Conservation (phyloP, 2,888 invertebrate genomes). For the Drosophila infuscata region DNA sequence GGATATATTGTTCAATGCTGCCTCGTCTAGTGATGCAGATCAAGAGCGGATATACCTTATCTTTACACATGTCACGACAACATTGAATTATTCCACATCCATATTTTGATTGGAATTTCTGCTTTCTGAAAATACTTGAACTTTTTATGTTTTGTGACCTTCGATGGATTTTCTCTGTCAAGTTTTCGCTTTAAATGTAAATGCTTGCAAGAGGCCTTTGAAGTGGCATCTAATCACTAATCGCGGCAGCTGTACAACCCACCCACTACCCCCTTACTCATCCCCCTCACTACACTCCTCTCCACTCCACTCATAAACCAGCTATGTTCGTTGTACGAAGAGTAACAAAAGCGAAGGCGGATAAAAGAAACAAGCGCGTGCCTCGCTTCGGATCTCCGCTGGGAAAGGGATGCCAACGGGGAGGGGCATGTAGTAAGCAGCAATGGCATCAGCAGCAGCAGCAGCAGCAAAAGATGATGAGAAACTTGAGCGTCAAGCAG, state of each 20-base stretch:
- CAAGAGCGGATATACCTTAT: background rate
- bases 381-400: constrained; percentile 38
- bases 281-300: background rate
- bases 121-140: constrained; percentile 34
- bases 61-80: background rate
- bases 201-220: constrained; percentile 54
- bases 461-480: constrained; percentile 64
- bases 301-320: constrained; percentile 5
- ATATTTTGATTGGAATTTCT: constrained; percentile 20
- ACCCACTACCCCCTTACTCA: background rate
- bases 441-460: constrained; percentile 32
- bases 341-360: constrained; percentile 64
- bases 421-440: constrained; percentile 16
- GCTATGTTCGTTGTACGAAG: constrained; percentile 10
- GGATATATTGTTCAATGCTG: background rate
- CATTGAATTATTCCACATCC: background rate
- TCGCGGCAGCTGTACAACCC: constrained; percentile 22
- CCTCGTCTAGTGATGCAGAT: background rate
- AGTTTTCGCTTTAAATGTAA: constrained; percentile 53
- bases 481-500: constrained; percentile 79
- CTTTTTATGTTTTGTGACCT: constrained; percentile 52
- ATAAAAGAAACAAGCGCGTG: constrained; percentile 69
- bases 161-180: constrained; percentile 49
- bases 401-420: background rate
- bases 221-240: constrained; percentile 65